Evolutionary conservation across 1,140 invertebrate genomes (phyloP).

Genomic region (Tetraneura akinire): DNA sequence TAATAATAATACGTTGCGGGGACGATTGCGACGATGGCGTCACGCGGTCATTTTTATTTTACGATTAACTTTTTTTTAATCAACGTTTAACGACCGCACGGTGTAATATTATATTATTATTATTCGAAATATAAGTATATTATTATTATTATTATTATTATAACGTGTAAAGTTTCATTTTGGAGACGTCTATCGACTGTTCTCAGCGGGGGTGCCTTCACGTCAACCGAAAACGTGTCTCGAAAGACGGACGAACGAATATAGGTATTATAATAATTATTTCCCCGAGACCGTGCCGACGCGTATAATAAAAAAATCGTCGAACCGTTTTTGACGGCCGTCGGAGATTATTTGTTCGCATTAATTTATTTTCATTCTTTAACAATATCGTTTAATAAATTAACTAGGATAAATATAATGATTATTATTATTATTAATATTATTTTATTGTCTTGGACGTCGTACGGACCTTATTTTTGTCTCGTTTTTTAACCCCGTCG

Average conservation of each 20-base stretch:
- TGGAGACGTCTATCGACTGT: not conserved
- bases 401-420: too few species aligned
- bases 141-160: too few species aligned
- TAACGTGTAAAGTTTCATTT: too few species aligned
- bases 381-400: too few species aligned
- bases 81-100: constrained; percentile 13
- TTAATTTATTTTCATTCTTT: not conserved
- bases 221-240: not conserved
- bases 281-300: too few species aligned
- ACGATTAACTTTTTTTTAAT: not conserved
- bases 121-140: too few species aligned
- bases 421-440: too few species aligned
- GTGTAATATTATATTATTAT: not conserved
- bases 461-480: too few species aligned
- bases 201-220: constrained; percentile 21
- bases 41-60: not conserved
- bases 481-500: too few species aligned
- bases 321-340: not conserved
- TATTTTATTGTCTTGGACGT: too few species aligned
- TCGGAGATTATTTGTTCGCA: not conserved
- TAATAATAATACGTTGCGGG: too few species aligned
- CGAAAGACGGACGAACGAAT: not conserved
- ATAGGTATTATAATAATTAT: not conserved
- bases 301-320: not conserved
- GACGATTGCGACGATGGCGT: too few species aligned